Base-by-base conservation (phyloP, 2,113 vertebrate genomes). In the Myrmecophaga tridactyla region DNA sequence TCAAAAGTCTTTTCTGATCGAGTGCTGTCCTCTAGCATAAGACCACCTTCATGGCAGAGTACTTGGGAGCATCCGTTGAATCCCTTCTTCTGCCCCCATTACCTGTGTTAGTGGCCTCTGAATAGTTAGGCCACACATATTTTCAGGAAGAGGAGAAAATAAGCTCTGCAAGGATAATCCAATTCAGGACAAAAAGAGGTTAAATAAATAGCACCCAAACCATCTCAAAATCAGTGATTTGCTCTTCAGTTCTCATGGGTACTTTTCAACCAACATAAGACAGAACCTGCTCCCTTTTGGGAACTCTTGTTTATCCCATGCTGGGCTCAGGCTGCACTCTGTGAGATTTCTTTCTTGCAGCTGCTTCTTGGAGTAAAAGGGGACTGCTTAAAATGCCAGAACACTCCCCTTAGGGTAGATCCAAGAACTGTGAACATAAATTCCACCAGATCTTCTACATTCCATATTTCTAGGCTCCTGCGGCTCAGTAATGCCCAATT, bases 401-500 rank as follows among this genome's bases (percentile, higher is more conserved):
- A 41, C 9, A 29, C 36, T 34, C 3, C 36, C 2, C 23, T 27
- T 39, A 8, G 25, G 34, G 3, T 63, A 93, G 58, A 84, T 10
- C 1, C 43, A 87, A 53, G 62, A 67, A 7, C 29, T n/a, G 10
- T 4, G 51, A 76, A 21, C 41, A 48, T 1, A 48, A 48, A 21
- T 9, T 75, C 7, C 25, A 3, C 20, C 11, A 39, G 21, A n/a
- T 1, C 78, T 63, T 21, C 53, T 6, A 60, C 20, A 12, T n/a
- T 0, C 21, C 43, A 63, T 1, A 8, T 12, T 15, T 3, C 69
- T 20, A 46, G 53, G 36, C 4, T 34, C 60, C 6, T 20, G 8
- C 29, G 25, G 29, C 23, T 2, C 15, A 27, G 14, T 9, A 58
- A 51, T 31, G 43, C 23, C 29, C 1, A 17, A 8, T 25, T 65